Base-by-base conservation (phyloP, 2,797 vertebrate species). In the Phrynocephalus vlangalii region DNA sequence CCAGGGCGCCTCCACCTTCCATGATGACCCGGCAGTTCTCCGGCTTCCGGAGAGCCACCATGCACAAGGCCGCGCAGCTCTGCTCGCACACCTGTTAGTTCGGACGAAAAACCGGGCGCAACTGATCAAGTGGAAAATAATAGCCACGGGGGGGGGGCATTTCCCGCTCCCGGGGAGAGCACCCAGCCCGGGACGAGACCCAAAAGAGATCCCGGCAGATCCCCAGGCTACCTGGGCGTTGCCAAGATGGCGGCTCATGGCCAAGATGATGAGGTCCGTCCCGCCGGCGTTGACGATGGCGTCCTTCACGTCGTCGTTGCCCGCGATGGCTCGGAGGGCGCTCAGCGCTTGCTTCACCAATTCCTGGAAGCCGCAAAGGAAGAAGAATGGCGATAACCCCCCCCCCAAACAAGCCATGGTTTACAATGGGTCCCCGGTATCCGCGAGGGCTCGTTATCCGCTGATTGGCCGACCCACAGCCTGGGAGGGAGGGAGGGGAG, bases 241-340 rank as follows among this genome's bases (percentile, higher is more conserved):
- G 90, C 88, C 90, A 77, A 98, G 96, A 94, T 99, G 98, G 33
- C 92, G 97, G 92, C 98, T 98, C 95, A 99, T 97, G 44, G 98
- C 97, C 0, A 98, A 96, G 86, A 99, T 97, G 1, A 99, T 98
- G 13, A 99, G 96, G 79, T 98, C 96, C 0, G 98, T 97, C 26
- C 97, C 98, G 0, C 98, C 98, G 0, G 97, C 96, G 0, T 79
- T 97, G 6, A 98, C 97, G 0, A 98, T 96, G 28, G 97, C 97
- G 0, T 99, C 99, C 84, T 99, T 99, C 81, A 99, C 98, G 0
- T 99, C 98, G 0, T 99, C 99, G 0, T 99, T 99, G 77, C 98
- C 98, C 0, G 99, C 98, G 0, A 99, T 91, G 0, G 98, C 98
- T 68, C 97, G 95, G 91, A 99, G 93, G 11, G 98, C 98, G 0